These are phyloP conservation scores for Colinus virginianus DNA, from an alignment of 2,113 vertebrate species.

Conservation along the genomic window DNA sequence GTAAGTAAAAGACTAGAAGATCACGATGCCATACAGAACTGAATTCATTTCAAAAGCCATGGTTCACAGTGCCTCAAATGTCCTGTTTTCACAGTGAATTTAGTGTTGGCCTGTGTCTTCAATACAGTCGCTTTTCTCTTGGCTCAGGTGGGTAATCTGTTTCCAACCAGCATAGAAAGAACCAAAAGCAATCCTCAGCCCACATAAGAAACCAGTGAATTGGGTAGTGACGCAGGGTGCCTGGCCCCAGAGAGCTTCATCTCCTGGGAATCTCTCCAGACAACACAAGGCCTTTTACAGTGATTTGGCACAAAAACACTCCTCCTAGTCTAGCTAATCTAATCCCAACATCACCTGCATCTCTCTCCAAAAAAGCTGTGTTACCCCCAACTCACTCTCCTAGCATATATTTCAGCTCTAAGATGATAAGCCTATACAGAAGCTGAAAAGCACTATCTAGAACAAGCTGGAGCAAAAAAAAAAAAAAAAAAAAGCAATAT, in stretches of 20 bases:
- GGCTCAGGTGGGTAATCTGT: not conserved
- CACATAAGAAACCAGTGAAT: fast-evolving
- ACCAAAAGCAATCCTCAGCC: not conserved
- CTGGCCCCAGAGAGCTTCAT: not conserved
- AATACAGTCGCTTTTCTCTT: not conserved
- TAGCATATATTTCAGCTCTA: not conserved
- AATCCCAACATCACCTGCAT: not conserved
- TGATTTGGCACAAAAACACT: not conserved
- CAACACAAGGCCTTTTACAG: not conserved
- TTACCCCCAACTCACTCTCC: not conserved
- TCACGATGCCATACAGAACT: not conserved
- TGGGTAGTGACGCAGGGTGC: not conserved
- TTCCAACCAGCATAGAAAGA: not conserved
- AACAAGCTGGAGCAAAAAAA: conserved; percentile 2
- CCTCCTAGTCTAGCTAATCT: not conserved
- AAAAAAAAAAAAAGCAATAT: fast-evolving
- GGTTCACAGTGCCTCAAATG: not conserved
- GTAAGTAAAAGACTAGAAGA: not conserved
- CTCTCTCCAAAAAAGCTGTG: not conserved
- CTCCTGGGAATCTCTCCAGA: not conserved
- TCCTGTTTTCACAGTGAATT: not conserved
- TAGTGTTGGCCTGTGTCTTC: not conserved
- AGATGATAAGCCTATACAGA: fast-evolving
- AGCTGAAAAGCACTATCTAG: not conserved
- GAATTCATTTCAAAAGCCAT: not conserved